These are phyloP conservation scores for Crotophaga sulcirostris DNA, from an alignment of 2,113 vertebrate genomes.

Conservation along the genomic window DNA sequence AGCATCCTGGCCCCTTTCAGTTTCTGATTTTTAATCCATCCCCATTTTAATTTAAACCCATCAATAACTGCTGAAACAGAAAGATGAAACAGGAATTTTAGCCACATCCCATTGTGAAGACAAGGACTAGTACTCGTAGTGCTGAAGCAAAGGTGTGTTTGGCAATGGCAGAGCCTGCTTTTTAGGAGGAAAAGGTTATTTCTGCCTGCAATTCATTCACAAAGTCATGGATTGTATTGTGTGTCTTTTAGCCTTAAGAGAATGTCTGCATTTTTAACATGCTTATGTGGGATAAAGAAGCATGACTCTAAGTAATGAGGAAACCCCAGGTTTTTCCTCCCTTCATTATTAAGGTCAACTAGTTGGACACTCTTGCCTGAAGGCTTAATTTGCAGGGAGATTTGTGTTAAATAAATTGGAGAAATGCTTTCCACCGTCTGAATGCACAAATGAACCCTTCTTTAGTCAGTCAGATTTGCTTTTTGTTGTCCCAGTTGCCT, in stretches of 20 bases:
- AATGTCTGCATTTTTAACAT: background rate
- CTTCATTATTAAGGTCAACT: background rate
- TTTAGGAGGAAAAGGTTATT: background rate
- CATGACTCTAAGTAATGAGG: background rate
- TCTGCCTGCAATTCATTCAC: background rate
- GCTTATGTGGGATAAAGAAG: background rate
- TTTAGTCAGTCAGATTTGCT: background rate
- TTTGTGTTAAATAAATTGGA: background rate
- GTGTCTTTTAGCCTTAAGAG: background rate
- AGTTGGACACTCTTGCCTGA: background rate
- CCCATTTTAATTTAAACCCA: background rate
- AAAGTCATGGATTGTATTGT: background rate
- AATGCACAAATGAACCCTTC: background rate
- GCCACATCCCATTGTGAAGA: background rate
- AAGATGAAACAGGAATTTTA: background rate
- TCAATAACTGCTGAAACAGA: background rate
- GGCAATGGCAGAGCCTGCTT: background rate
- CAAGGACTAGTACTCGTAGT: background rate
- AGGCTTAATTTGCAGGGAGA: background rate
- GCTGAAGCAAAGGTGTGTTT: background rate
- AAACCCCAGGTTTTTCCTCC: background rate
- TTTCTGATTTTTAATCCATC: background rate
- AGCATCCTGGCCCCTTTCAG: background rate
- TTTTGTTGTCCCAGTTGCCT: background rate
- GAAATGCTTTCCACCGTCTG: background rate